Percentiles rank a stretch among this genome's conserved stretches.
Evolutionary conservation across 2,113 vertebrate species (phyloP).

Genomic region (Hassar affinis): DNA sequence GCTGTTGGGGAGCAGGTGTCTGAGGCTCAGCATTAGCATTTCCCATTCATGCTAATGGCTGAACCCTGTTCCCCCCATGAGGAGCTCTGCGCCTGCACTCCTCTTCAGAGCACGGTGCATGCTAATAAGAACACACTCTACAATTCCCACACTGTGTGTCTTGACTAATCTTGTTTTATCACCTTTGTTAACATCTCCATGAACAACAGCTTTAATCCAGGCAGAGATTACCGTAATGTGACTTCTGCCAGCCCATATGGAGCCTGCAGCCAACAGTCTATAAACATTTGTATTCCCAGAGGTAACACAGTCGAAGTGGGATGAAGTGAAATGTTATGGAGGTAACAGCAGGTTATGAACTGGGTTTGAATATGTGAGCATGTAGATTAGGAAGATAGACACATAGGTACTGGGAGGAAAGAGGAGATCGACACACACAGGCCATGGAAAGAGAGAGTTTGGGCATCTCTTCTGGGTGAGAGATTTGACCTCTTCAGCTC

Average conservation of each 20-base stretch:
- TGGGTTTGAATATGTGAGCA: constrained; percentile 44
- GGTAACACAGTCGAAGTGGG: constrained; percentile 47
- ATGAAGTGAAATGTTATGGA: constrained; percentile 49
- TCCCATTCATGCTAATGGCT: constrained; percentile 72
- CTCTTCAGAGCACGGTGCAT: constrained; percentile 64
- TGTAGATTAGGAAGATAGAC: constrained; percentile 39
- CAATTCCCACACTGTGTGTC: constrained; percentile 65
- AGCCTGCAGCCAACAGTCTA: constrained; percentile 48
- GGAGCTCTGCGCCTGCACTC: constrained; percentile 60
- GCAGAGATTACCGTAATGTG: constrained; percentile 75
- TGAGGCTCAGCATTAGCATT: constrained; percentile 72
- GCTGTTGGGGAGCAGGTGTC: constrained; percentile 62
- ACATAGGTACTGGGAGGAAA: not conserved
- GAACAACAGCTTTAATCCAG: constrained; percentile 77
- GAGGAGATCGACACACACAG: not conserved
- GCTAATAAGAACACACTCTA: constrained; percentile 71
- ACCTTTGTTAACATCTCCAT: constrained; percentile 82
- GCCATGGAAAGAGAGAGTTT: not conserved
- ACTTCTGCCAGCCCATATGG: constrained; percentile 66
- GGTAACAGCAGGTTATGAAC: constrained; percentile 46
- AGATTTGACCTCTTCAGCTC: constrained; percentile 62
- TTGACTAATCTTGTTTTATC: constrained; percentile 79
- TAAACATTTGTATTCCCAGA: constrained; percentile 58
- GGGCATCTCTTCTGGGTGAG: constrained; percentile 48
- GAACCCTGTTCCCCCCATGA: constrained; percentile 69